A percentile compares a stretch with the other conserved stretches of the same genome.
Evolutionary conservation across 2,113 vertebrate genomes (phyloP).

Genomic region (Gymnorhina tibicen): DNA sequence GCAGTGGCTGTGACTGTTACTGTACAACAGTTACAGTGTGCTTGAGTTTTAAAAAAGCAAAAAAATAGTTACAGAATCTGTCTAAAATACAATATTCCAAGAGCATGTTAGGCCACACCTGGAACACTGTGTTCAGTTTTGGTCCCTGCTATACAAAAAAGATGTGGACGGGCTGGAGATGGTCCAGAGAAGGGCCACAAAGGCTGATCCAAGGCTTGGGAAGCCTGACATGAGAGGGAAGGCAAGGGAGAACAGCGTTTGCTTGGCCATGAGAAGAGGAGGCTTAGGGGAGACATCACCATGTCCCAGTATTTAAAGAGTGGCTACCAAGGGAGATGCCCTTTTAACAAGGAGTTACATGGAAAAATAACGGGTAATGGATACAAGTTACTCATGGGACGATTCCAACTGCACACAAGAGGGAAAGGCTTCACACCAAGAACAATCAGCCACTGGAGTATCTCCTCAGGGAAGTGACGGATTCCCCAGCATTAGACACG

Average conservation of each 20-base stretch:
- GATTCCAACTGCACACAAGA: fast-evolving
- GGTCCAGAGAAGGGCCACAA: not conserved
- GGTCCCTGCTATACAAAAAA: not conserved
- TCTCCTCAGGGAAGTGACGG: not conserved
- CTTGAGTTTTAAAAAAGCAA: not conserved
- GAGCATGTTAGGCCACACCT: not conserved
- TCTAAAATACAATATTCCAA: not conserved
- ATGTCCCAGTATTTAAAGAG: not conserved
- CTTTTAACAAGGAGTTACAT: not conserved
- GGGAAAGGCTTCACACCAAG: not conserved
- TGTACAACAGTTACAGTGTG: not conserved
- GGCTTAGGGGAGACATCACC: not conserved
- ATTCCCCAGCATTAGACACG: not conserved
- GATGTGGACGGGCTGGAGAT: not conserved
- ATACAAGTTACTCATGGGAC: not conserved
- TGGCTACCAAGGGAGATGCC: not conserved
- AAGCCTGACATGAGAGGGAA: not conserved
- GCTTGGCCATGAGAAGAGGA: not conserved
- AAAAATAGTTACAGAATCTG: not conserved
- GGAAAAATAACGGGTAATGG: not conserved
- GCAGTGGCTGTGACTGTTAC: not conserved
- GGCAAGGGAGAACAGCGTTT: not conserved
- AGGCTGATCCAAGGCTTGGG: not conserved
- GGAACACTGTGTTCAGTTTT: not conserved
- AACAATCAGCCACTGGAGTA: not conserved